phyloP scores from a whole-genome alignment of 2,113 vertebrate species.

The Coryphaenoides rupestris region DNA sequence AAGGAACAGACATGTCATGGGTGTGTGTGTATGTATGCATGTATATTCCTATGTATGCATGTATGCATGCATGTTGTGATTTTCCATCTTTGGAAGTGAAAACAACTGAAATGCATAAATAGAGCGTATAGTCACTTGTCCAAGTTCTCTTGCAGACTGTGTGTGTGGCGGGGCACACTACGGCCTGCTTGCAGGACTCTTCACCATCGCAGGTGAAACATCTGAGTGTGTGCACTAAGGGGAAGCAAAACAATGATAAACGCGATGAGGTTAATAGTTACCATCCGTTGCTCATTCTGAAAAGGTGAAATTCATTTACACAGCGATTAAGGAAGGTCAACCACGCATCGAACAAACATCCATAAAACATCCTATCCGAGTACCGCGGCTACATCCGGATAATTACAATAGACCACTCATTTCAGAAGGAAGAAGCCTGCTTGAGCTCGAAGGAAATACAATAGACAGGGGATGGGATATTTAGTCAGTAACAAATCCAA shows the following conservation, averaged over 20 bases:
- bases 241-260: background rate
- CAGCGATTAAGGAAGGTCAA: too few relatives aligned
- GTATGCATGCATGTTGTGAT: too few relatives aligned
- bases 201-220: conserved; percentile 46
- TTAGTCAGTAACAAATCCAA: background rate
- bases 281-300: background rate
- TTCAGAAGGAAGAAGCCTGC: too few relatives aligned
- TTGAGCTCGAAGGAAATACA: too few relatives aligned
- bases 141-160: conserved; percentile 37
- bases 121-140: conserved; percentile 21
- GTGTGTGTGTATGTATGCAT: too few relatives aligned
- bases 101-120: background rate
- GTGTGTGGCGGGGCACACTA: background rate
- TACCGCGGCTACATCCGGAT: too few relatives aligned
- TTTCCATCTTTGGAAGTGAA: background rate
- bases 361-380: too few relatives aligned
- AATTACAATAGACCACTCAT: too few relatives aligned
- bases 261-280: background rate
- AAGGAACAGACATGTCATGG: too few relatives aligned
- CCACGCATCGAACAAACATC: too few relatives aligned
- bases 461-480: background rate
- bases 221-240: conserved; percentile 49
- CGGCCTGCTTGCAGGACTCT: conserved; percentile 24
- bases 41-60: too few relatives aligned
- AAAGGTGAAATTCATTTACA: too few relatives aligned